These are phyloP conservation scores for Nasonia longicornis DNA, from an alignment of 1,140 invertebrate genomes.

Conservation along the genomic window DNA sequence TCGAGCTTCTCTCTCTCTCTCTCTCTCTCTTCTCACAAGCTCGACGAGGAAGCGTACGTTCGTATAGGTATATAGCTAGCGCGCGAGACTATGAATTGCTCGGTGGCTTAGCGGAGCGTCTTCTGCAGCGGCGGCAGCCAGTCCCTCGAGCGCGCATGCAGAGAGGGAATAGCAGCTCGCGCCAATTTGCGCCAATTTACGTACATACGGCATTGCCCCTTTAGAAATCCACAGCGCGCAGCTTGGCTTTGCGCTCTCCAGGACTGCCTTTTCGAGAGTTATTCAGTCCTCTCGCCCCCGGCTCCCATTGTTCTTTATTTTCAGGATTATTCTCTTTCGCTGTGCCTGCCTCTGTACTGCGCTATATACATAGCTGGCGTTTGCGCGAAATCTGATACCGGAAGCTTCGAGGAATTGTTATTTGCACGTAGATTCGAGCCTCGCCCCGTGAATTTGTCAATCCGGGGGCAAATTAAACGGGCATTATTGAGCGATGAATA, in stretches of 20 bases:
- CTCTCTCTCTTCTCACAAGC: slow-evolving; percentile 35
- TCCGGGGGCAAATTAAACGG: slow-evolving; percentile 21
- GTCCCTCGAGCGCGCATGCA: background rate
- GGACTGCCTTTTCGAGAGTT: background rate
- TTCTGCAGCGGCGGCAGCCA: slow-evolving; percentile 45
- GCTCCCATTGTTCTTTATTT: slow-evolving; percentile 34
- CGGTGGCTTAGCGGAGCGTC: slow-evolving; percentile 64
- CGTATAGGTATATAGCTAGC: slow-evolving; percentile 43
- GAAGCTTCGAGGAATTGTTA: background rate
- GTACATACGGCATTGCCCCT: slow-evolving; percentile 60
- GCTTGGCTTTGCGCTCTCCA: slow-evolving; percentile 11
- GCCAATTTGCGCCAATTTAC: slow-evolving; percentile 68
- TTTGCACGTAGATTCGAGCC: background rate
- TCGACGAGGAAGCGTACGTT: slow-evolving; percentile 41
- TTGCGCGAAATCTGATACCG: slow-evolving; percentile 19
- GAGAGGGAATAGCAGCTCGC: slow-evolving; percentile 54
- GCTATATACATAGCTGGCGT: background rate
- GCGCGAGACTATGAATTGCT: slow-evolving; percentile 65
- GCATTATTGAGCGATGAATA: slow-evolving; percentile 36
- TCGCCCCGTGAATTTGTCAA: slow-evolving; percentile 27
- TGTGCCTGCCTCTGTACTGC: background rate
- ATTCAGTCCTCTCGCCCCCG: background rate
- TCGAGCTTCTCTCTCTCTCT: slow-evolving; percentile 42
- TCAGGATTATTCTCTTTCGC: slow-evolving; percentile 22
- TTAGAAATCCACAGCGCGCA: slow-evolving; percentile 60